Percentiles rank a stretch among this genome's conserved stretches.
Evolutionary conservation across 2,888 invertebrate genomes (phyloP).

Genomic region (Spilarctia lutea): DNA sequence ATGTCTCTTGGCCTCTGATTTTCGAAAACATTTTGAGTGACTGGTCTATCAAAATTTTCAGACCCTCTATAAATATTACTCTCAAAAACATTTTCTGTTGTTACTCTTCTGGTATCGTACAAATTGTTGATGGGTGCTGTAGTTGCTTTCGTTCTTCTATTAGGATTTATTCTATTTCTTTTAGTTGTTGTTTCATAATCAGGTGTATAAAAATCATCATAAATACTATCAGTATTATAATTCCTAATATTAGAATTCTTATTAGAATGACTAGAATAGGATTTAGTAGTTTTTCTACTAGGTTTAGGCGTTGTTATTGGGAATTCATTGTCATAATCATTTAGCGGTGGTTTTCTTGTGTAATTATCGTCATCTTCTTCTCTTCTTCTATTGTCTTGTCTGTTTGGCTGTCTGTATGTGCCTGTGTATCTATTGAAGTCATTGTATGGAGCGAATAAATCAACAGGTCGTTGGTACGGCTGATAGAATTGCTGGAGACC

Average conservation of each 20-base stretch:
- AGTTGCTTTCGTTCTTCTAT: constrained; percentile 16
- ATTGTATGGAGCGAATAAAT: constrained; percentile 27
- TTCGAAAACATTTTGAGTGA: constrained; percentile 26
- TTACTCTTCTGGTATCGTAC: constrained; percentile 6
- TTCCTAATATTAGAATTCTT: constrained; percentile 31
- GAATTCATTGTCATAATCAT: constrained; percentile 43
- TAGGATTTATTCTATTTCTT: constrained; percentile 2
- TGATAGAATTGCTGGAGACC: constrained; percentile 64
- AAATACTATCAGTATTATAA: constrained; percentile 30
- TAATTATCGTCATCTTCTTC: constrained; percentile 25
- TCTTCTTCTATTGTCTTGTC: constrained; percentile 34
- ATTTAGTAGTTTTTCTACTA: constrained; percentile 48
- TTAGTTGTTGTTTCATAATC: constrained; percentile 34
- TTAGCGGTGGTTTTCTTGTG: constrained; percentile 29
- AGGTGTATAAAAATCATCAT: constrained; percentile 18
- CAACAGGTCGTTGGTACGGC: constrained; percentile 37
- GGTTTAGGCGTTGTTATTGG: constrained; percentile 55
- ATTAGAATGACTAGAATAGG: constrained; percentile 42
- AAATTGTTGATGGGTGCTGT: constrained; percentile 12
- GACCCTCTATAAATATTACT: constrained; percentile 1
- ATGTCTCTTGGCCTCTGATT: constrained; percentile 7
- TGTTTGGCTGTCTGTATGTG: constrained; percentile 26
- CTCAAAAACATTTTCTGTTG: constrained; percentile 11
- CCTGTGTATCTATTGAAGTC: constrained; percentile 31
- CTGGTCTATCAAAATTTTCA: constrained; percentile 15